Base-by-base conservation (phyloP, 2,113 vertebrate genomes). In the Callospermophilus lateralis region DNA sequence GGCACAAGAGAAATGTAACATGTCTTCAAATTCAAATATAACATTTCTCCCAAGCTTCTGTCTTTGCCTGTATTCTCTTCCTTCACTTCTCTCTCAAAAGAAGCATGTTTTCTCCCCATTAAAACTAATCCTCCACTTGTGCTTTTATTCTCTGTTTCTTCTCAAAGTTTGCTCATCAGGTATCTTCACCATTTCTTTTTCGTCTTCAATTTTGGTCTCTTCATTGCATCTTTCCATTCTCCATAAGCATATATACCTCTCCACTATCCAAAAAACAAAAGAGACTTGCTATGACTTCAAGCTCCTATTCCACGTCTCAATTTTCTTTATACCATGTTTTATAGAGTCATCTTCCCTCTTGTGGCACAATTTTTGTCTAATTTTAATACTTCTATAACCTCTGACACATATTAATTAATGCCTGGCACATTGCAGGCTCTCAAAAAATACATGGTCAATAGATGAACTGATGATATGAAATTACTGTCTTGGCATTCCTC, bases 21-120 rank as follows among this genome's bases (percentile, higher is more conserved):
- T 39, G 37, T 48, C 10, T 65, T 92, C 53, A 92, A 84, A 72
- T 72, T 92, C 17, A 94, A 89, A 86, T 79, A 67, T 79, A 84
- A 30, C 30, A 89, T 65, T 20, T 42, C 45, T 77, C 42, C 72
- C 51, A 4, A 51, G 32, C 72, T 78, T 53, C 10, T 70, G 19
- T 84, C 76, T 94, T 65, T 67, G 32, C 42, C 7, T 51, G 20
- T 65, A 39, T 30, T 65, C 24, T 77, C 11, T 67, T 65, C 24
- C 15, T 48, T 81, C 45, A 55, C 63, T 79, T 67, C n/a, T 67
- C 20, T 67, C 74, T 87, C 76, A 87, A 58, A 81, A 48, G 51
- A 61, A 90, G 20, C 45, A 48, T 10, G 42, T 37, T 63, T 89
- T 92, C 28, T 63, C 58, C 48, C 45, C 51, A 61, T 37, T 78